Conservation (phyloP, 2,888 invertebrate species). For the Lasioglossum leucozonium region DNA sequence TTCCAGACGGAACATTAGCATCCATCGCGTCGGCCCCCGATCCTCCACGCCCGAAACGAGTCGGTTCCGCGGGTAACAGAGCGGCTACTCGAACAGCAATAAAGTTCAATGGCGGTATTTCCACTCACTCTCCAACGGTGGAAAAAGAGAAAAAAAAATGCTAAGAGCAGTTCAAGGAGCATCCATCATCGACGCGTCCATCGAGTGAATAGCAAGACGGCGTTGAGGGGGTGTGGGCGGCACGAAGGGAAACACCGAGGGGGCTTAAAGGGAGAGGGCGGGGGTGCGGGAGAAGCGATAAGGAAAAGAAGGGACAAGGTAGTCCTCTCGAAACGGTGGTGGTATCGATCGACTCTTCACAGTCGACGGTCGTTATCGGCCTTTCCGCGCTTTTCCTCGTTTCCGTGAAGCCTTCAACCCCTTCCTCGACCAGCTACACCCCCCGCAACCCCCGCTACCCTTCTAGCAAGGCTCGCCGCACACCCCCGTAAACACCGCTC, state of each 20-base stretch:
- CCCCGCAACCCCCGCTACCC: neutral
- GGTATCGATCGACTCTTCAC: slow-evolving; percentile 68
- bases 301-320: slow-evolving; percentile 37
- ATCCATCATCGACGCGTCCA: slow-evolving; percentile 35
- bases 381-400: slow-evolving; percentile 67
- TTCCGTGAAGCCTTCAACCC: slow-evolving; percentile 58
- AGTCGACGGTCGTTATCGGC: slow-evolving; percentile 70
- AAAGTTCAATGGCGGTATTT: slow-evolving; percentile 57
- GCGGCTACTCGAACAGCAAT: slow-evolving; percentile 53
- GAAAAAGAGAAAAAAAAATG: slow-evolving; percentile 48
- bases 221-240: neutral
- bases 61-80: slow-evolving; percentile 16
- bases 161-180: slow-evolving; percentile 53
- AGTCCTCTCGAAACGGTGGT: slow-evolving; percentile 57
- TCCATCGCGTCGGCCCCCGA: neutral
- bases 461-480: neutral
- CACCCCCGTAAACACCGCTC: slow-evolving; percentile 51
- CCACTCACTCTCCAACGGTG: slow-evolving; percentile 47
- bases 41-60: neutral
- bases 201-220: slow-evolving; percentile 30
- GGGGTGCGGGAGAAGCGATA: slow-evolving; percentile 35
- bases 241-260: neutral
- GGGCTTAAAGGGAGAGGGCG: neutral
- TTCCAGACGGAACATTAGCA: neutral
- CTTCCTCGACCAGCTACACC: slow-evolving; percentile 41